Base-by-base conservation (phyloP, 2,113 vertebrate species). In the Trogon melanurus region DNA sequence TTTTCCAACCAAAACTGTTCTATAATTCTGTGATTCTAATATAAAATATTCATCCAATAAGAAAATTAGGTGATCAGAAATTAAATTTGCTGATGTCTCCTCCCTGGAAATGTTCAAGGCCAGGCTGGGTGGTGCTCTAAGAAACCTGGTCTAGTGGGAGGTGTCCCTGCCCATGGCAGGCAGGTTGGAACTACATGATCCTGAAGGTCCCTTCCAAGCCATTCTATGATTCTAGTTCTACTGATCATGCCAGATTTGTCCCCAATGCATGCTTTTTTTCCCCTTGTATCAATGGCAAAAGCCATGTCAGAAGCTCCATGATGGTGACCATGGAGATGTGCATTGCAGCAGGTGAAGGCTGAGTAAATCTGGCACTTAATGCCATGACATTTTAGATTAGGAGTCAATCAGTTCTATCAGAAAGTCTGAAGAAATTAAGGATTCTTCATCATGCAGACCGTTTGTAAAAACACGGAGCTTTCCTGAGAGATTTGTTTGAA, bases 291-390 rank as follows among this genome's bases (percentile, higher is more conserved):
- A 20, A 54, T 58, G 72, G 47, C 50, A 67, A 71, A 27, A 71
- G 26, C 23, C 26, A 18, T 12, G 26, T 51, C 22, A 38, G 7
- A 21, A 57, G 11, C 20, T 70, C 22, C 13, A 6, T 32, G 38
- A 16, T 1, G 1, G n/a, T 47, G n/a, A 57, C n/a, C 0, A 1
- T n/a, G 25, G 41, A 22, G 20, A 22, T 56, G 44, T 34, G 38
- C 38, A 1, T 72, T 1, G 2, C 45, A 88, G 56, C 54, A 73
- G n/a, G 6, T 65, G 69, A 61, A 78, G 60, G 47, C 51, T 70
- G 47, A 41, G 41, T 48, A 66, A 61, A 70, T 70, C 38, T 62
- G 51, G 13, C 30, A 73, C 41, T 36, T 41, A 61, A 27, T 61
- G 20, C 20, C 9, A 10, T 30, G 67, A 3, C 19, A 17, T 32